Conservation (phyloP, 2,888 invertebrate genomes). For the Pseudolycoriella hygida region DNA sequence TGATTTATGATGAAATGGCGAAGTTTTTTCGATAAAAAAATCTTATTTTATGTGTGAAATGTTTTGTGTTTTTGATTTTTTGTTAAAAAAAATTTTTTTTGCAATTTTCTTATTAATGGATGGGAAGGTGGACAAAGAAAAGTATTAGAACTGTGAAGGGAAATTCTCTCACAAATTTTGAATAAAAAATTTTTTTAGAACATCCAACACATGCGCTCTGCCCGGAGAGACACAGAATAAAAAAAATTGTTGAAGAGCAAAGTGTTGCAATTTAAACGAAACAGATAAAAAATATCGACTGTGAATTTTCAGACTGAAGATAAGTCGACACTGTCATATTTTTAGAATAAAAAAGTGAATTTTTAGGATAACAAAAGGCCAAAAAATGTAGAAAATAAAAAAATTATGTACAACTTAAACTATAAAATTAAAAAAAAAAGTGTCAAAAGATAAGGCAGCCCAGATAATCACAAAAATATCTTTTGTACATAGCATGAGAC, state of each 20-base stretch:
- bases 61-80: no score
- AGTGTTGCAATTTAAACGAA: neutral
- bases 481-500: conserved; percentile 12
- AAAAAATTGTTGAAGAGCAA: conserved; percentile 5
- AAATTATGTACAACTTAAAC: conserved; percentile 17
- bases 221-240: conserved; percentile 26
- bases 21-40: no score
- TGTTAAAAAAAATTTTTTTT: conserved; percentile 1
- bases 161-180: conserved; percentile 51
- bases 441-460: conserved; percentile 4
- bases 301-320: neutral
- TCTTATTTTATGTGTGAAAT: no score
- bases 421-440: conserved; percentile 24
- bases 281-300: neutral
- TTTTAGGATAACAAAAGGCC: neutral
- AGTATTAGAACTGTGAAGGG: conserved; percentile 73
- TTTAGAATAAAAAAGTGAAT: neutral
- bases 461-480: no score
- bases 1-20: conserved; percentile 9
- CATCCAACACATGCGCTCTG: conserved; percentile 34
- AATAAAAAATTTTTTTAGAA: conserved; percentile 6
- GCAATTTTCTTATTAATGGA: conserved; percentile 5
- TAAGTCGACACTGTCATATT: neutral
- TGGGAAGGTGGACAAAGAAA: conserved; percentile 37
- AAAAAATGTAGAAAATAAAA: conserved; percentile 3